These are phyloP conservation scores for Callipepla californica DNA, from an alignment of 2,113 vertebrate species.

Conservation along the genomic window DNA sequence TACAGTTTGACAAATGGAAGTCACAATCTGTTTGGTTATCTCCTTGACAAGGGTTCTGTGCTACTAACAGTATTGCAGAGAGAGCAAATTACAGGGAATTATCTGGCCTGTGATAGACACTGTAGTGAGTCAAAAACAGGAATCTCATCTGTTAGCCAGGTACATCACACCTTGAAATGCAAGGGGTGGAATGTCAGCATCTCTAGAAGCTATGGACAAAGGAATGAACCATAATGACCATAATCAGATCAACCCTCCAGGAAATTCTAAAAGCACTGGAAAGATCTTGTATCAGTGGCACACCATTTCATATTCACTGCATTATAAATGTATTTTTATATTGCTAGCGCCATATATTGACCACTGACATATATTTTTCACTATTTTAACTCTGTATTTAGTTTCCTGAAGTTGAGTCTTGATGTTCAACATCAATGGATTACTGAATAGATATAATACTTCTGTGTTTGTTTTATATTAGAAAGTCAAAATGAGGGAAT, in stretches of 20 bases:
- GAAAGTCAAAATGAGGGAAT: neutral
- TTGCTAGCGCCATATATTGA: neutral
- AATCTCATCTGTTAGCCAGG: neutral
- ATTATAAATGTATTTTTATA: neutral
- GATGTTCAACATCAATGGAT: neutral
- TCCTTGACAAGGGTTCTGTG: fast-evolving
- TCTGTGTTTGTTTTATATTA: neutral
- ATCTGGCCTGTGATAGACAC: neutral
- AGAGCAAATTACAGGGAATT: neutral
- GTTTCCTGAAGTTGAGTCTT: neutral
- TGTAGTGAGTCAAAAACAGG: neutral
- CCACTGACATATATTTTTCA: neutral
- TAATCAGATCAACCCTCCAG: neutral
- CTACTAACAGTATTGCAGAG: neutral
- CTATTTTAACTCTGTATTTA: neutral
- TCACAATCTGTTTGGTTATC: neutral
- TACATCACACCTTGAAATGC: neutral
- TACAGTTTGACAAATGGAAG: neutral
- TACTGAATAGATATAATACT: neutral
- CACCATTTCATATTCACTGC: neutral
- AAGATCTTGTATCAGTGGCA: neutral
- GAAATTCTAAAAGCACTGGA: neutral
- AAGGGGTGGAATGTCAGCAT: neutral
- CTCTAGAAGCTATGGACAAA: neutral
- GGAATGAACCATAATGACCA: fast-evolving